A percentile compares a stretch with the other conserved stretches of the same genome.
phyloP scores from a whole-genome alignment of 2,888 invertebrate genomes.

The Hesperia comma region DNA sequence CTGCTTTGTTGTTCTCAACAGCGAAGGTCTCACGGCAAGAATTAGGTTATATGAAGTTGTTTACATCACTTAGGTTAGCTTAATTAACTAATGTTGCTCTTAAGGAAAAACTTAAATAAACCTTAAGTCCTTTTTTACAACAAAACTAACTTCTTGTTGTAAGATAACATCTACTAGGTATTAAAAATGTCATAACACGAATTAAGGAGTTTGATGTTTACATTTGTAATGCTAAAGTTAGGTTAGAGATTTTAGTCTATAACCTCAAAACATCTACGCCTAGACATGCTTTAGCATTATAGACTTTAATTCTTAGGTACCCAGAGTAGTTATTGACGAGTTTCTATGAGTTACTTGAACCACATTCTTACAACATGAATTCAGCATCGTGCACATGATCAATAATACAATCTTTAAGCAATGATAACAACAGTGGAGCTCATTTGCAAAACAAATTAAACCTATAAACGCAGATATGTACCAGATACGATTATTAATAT shows the following conservation, averaged over 20 bases:
- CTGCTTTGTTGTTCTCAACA: neutral
- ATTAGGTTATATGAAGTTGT: neutral
- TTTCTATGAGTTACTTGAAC: constrained; percentile 15
- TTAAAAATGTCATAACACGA: too few relatives aligned
- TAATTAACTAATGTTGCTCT: too few relatives aligned
- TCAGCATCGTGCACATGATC: constrained; percentile 20
- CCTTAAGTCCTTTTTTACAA: too few relatives aligned
- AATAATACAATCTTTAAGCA: constrained; percentile 23
- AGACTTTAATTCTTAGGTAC: neutral
- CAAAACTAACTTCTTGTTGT: too few relatives aligned
- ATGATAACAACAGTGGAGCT: constrained; percentile 10
- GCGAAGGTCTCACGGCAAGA: neutral
- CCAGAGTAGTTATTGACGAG: neutral
- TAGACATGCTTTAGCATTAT: too few relatives aligned
- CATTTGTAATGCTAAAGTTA: too few relatives aligned
- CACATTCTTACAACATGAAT: constrained; percentile 8
- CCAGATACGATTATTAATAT: constrained; percentile 11
- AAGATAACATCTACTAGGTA: too few relatives aligned
- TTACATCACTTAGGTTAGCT: too few relatives aligned
- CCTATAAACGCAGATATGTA: constrained; percentile 9
- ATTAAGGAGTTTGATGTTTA: too few relatives aligned
- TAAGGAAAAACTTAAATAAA: too few relatives aligned
- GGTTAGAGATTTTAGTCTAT: too few relatives aligned
- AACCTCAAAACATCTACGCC: too few relatives aligned
- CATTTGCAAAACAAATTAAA: constrained; percentile 28